These are phyloP conservation scores for Cydia amplana DNA, from an alignment of 1,140 invertebrate species.

Conservation along the genomic window DNA sequence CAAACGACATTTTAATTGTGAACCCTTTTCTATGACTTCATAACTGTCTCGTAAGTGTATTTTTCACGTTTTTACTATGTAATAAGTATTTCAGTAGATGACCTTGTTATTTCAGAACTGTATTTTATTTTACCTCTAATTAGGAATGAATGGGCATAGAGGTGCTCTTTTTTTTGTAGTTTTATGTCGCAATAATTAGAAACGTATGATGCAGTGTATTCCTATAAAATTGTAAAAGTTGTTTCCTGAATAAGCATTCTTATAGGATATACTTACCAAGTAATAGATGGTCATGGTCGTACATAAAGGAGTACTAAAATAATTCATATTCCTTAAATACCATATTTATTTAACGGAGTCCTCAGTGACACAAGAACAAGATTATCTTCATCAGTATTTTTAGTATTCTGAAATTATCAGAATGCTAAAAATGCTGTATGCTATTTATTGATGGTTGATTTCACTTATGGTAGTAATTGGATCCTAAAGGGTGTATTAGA, in stretches of 20 bases:
- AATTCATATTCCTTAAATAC: too few species aligned
- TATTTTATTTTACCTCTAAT: conserved; percentile 2
- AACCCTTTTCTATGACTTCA: conserved; percentile 19
- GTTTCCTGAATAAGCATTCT: not conserved
- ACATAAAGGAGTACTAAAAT: too few species aligned
- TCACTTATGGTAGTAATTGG: too few species aligned
- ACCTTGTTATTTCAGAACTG: conserved; percentile 13
- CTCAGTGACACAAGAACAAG: too few species aligned
- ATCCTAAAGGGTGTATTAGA: too few species aligned
- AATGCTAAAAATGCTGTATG: too few species aligned
- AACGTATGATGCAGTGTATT: not conserved
- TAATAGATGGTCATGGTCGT: too few species aligned
- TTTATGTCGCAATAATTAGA: not conserved
- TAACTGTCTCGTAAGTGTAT: conserved; percentile 22
- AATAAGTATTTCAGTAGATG: conserved; percentile 9
- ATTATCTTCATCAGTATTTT: too few species aligned
- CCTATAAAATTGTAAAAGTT: not conserved
- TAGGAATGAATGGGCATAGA: not conserved
- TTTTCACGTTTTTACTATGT: conserved; percentile 29
- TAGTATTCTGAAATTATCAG: too few species aligned
- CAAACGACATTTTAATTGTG: conserved; percentile 14
- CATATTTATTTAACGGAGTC: too few species aligned
- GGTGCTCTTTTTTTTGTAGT: not conserved
- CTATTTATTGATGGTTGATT: too few species aligned
- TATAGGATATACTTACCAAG: not conserved